Conservation (phyloP, 2,797 vertebrate species). For the Poecile montanus region DNA sequence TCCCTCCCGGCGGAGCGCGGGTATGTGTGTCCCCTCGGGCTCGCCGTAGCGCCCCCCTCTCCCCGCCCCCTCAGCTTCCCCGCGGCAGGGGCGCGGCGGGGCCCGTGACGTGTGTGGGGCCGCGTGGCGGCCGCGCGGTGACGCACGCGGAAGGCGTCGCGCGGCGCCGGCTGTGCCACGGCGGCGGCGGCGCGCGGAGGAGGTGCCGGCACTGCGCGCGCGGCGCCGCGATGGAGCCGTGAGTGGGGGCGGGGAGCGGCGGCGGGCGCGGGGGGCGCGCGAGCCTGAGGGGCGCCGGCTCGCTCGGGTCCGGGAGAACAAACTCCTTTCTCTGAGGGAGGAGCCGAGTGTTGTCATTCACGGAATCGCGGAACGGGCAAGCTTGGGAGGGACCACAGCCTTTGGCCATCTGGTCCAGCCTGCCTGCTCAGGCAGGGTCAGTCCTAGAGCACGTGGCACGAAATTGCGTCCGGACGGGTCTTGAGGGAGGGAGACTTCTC, state of each 20-base stretch:
- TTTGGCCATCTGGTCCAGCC: background rate
- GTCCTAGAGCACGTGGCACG: fast-evolving
- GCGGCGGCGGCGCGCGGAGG: background rate
- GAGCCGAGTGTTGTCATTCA: fast-evolving
- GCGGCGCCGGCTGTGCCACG: background rate
- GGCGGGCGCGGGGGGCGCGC: background rate
- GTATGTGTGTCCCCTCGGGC: background rate
- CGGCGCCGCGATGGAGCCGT: constrained; percentile 47
- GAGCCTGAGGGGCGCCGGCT: background rate
- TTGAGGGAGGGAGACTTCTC: background rate
- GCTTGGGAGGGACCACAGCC: background rate
- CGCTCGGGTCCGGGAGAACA: background rate
- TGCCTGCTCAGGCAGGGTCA: background rate
- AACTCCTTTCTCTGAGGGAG: background rate
- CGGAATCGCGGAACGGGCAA: fast-evolving
- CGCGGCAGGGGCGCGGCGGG: background rate
- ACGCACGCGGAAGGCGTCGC: background rate
- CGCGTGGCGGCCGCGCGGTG: background rate
- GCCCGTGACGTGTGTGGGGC: background rate
- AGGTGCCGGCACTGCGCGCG: background rate
- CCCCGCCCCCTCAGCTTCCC: background rate
- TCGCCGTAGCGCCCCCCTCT: background rate
- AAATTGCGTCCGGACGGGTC: background rate
- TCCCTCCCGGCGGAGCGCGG: background rate
- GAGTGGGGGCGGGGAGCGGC: constrained; percentile 2